A percentile compares a stretch with the other conserved stretches of the same genome.
Conservation (phyloP, 2,113 vertebrate genomes). For the Tupaia tana region DNA sequence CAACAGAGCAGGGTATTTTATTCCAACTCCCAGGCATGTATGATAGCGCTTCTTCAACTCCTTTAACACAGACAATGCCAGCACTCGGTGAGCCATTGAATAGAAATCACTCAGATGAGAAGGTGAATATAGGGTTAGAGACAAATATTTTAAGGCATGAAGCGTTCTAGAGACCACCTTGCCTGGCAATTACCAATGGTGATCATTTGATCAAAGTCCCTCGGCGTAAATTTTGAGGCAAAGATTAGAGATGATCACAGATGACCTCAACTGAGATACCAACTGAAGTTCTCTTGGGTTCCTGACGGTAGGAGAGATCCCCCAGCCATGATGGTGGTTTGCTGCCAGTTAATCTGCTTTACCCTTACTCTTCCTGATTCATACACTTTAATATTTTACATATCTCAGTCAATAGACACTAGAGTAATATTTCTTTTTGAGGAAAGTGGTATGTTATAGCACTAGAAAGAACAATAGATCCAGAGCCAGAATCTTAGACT, state of each 20-base stretch:
- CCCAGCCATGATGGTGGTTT: neutral
- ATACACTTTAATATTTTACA: slow-evolving; percentile 28
- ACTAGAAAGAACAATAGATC: neutral
- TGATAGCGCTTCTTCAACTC: neutral
- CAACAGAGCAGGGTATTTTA: slow-evolving; percentile 1
- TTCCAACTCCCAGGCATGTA: slow-evolving; percentile 12
- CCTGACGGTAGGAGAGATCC: neutral
- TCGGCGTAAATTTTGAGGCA: neutral
- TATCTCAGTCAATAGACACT: neutral
- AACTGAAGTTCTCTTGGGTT: neutral
- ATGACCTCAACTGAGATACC: neutral
- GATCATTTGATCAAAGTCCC: neutral
- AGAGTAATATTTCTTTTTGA: slow-evolving; percentile 18
- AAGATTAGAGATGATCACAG: neutral
- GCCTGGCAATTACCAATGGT: neutral
- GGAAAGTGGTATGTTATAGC: neutral
- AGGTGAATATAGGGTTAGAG: neutral
- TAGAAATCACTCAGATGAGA: neutral
- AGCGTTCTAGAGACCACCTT: slow-evolving; percentile 18
- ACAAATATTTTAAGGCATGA: neutral
- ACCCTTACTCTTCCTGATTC: neutral
- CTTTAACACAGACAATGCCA: neutral
- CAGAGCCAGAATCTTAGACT: neutral
- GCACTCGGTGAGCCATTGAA: neutral
- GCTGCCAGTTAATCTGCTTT: neutral